These are phyloP conservation scores for Stegodyphus mimosarum DNA, from an alignment of 1,140 invertebrate species.

Conservation along the genomic window DNA sequence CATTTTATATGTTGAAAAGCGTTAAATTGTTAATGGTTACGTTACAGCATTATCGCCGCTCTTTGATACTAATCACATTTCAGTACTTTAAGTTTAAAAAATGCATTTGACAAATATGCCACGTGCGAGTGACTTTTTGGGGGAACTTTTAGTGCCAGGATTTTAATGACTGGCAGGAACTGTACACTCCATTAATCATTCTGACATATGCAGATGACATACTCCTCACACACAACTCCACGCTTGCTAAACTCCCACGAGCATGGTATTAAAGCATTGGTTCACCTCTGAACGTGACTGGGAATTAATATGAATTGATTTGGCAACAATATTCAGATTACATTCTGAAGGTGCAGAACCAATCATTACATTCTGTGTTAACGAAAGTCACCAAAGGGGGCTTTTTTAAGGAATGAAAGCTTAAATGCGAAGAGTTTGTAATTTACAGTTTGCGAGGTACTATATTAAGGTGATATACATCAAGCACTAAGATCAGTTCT, in stretches of 20 bases:
- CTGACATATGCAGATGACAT: too few species aligned
- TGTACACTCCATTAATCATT: constrained; percentile 28
- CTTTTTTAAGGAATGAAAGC: too few species aligned
- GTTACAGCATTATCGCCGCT: not conserved
- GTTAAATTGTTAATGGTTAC: not conserved
- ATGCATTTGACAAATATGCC: constrained; percentile 35
- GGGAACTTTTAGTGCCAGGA: constrained; percentile 19
- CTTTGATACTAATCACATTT: constrained; percentile 27
- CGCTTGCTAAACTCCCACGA: too few species aligned
- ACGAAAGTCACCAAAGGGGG: too few species aligned
- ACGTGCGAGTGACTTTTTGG: constrained; percentile 45
- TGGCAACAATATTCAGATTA: not conserved
- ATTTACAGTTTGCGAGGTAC: too few species aligned
- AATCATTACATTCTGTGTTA: not conserved
- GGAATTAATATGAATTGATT: not conserved
- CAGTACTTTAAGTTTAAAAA: not conserved
- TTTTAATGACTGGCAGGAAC: constrained; percentile 41
- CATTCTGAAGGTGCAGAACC: not conserved
- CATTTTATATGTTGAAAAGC: not conserved
- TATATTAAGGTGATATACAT: too few species aligned
- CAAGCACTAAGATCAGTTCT: too few species aligned
- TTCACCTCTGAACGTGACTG: constrained; percentile 17
- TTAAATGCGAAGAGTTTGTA: too few species aligned
- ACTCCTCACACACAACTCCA: too few species aligned
- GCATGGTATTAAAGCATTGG: not conserved